Percentiles rank a stretch among this genome's conserved stretches.
Evolutionary conservation across 2,113 vertebrate genomes (phyloP).

Genomic region (Bambusicola thoracicus): DNA sequence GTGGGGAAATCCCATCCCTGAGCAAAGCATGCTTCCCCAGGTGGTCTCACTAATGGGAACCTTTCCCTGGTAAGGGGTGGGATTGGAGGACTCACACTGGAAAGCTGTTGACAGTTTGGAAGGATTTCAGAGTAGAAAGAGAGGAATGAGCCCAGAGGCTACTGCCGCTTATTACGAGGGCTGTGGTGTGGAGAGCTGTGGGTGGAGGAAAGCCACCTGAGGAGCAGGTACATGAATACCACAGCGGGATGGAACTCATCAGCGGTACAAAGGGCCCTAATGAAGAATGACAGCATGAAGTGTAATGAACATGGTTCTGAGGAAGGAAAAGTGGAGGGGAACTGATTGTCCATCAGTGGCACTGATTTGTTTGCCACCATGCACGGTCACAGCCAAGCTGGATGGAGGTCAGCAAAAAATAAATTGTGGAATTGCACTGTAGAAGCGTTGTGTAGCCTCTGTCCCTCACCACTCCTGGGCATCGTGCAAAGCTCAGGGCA

Average conservation of each 20-base stretch:
- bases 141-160: not conserved
- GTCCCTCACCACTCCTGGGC: rapidly evolving
- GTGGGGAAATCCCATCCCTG: not conserved
- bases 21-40: not conserved
- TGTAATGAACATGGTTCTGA: not conserved
- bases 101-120: not conserved
- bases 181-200: not conserved
- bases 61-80: not conserved
- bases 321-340: not conserved
- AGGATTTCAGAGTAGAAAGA: not conserved
- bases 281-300: not conserved
- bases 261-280: not conserved
- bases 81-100: not conserved
- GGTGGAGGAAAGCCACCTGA: not conserved
- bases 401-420: not conserved
- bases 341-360: not conserved
- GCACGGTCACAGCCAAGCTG: not conserved
- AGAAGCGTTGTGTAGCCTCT: not conserved
- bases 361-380: not conserved
- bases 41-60: not conserved
- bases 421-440: not conserved
- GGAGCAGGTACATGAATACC: not conserved
- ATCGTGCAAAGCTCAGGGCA: not conserved
- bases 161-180: not conserved
- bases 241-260: too few species aligned